Conservation (phyloP, 2,797 vertebrate genomes). For the Psittacula echo region DNA sequence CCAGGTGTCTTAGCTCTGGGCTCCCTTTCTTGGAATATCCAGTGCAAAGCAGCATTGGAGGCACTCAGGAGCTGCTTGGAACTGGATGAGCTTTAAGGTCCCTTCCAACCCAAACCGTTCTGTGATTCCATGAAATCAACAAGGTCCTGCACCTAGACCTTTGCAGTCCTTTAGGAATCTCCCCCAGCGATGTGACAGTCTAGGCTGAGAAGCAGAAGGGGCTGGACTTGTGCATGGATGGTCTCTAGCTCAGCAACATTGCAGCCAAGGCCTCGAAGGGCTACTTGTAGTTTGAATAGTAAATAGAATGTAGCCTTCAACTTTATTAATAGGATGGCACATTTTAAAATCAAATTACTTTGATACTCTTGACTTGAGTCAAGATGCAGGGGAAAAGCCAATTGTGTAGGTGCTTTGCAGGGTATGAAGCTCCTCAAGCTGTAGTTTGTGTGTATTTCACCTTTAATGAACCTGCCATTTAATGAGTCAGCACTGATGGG, state of each 20-base stretch:
- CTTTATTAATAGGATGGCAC: not conserved
- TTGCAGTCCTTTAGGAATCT: not conserved
- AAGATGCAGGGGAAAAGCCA: slow-evolving; percentile 10
- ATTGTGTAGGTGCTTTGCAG: not conserved
- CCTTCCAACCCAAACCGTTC: not conserved
- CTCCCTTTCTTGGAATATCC: not conserved
- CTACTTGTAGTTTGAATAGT: not conserved
- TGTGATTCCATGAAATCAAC: not conserved
- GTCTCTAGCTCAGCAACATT: not conserved
- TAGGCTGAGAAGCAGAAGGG: not conserved
- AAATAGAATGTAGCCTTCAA: slow-evolving; percentile 17
- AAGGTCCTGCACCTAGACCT: not conserved
- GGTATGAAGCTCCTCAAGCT: not conserved
- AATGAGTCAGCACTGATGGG: slow-evolving; percentile 28
- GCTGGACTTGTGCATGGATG: not conserved
- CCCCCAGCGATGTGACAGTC: not conserved
- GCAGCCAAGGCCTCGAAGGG: not conserved
- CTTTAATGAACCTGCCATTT: slow-evolving; percentile 38
- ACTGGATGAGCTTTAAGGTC: not conserved
- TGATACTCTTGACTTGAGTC: not conserved
- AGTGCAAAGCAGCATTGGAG: not conserved
- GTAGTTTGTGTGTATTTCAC: not conserved
- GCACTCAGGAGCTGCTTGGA: not conserved
- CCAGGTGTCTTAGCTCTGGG: not conserved
- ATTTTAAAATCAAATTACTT: slow-evolving; percentile 38